Base-by-base conservation (phyloP, 2,888 invertebrate species). In the Harmothoe impar region DNA sequence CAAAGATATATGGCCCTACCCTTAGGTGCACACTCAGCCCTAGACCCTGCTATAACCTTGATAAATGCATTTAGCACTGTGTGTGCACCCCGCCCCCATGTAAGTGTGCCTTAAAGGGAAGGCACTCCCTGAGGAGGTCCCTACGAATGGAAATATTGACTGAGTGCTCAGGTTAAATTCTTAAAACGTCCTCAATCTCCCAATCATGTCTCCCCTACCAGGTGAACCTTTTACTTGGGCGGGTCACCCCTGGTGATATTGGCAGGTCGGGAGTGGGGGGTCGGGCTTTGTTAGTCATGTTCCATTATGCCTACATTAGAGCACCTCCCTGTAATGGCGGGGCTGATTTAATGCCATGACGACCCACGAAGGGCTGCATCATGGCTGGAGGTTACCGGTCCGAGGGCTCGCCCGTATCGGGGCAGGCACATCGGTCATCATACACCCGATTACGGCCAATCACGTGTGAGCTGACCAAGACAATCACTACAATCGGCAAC, bases 391-490 rank as follows among this genome's bases (percentile, higher is more conserved):
- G 43, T 43, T 3, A 43, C n/a, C n/a, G 43, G 43, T 43, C 10
- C 10, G 43, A 43, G 43, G 43, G 10, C 43, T 35, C 7, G n/a
- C 33, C 3, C 20, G 29, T 54, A 54, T 54, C 56, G 31, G 54
- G 5, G 25, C 25, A n/a, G 0, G 51, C 23, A 29, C 12, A 86
- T 86, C 86, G 86, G 86, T 29, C 86, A 86, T 86, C 86, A 86
- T 54, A 86, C 86, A 86, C 86, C 86, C 31, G 86, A 86, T 86
- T 86, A 86, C 86, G 33, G 86, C 54, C 86, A 56, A 86, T 86
- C 25, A 86, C 86, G 54, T 54, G 52, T 25, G 86, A 20, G 86
- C 54, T 20, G 31, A 51, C 86, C 54, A 86, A 86, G 86, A 86
- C 86, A 86, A 86, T 86, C 86, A 54, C 54, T n/a, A 43, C 81